Conservation (phyloP, 2,797 vertebrate genomes). For the Melopsittacus undulatus region DNA sequence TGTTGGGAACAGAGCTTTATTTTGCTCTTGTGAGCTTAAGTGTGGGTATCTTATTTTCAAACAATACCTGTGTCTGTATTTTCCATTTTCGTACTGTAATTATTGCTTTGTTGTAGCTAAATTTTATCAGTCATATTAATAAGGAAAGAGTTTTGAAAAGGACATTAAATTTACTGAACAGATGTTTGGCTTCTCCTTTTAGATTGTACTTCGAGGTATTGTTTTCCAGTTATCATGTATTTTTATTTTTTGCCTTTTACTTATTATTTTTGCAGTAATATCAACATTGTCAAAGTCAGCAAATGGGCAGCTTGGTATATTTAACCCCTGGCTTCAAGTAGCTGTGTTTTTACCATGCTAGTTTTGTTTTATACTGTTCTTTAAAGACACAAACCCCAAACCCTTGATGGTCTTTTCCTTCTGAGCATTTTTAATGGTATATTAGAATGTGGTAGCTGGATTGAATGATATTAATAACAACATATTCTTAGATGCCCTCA, state of each 20-base stretch:
- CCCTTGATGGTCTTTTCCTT: background rate
- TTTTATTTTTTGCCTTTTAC: constrained; percentile 1
- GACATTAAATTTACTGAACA: background rate
- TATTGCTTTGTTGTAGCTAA: background rate
- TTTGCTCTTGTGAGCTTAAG: background rate
- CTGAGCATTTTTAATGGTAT: background rate
- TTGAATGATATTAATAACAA: background rate
- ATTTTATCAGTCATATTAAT: constrained; percentile 20
- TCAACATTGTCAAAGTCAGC: background rate
- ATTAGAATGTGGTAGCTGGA: background rate
- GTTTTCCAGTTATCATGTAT: background rate
- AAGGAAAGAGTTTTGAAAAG: constrained; percentile 6
- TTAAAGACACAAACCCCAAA: background rate
- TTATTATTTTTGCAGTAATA: background rate
- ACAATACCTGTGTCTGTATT: background rate
- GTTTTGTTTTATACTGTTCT: background rate
- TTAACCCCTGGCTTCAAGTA: background rate
- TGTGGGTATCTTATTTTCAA: background rate
- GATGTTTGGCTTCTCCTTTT: background rate
- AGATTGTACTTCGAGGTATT: background rate
- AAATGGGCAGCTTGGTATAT: background rate
- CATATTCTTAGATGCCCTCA: background rate
- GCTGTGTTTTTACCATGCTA: accelerated
- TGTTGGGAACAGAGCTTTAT: background rate
- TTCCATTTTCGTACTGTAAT: background rate